These are phyloP conservation scores for Nymphalis polychloros DNA, from an alignment of 2,888 invertebrate genomes.

Conservation along the genomic window DNA sequence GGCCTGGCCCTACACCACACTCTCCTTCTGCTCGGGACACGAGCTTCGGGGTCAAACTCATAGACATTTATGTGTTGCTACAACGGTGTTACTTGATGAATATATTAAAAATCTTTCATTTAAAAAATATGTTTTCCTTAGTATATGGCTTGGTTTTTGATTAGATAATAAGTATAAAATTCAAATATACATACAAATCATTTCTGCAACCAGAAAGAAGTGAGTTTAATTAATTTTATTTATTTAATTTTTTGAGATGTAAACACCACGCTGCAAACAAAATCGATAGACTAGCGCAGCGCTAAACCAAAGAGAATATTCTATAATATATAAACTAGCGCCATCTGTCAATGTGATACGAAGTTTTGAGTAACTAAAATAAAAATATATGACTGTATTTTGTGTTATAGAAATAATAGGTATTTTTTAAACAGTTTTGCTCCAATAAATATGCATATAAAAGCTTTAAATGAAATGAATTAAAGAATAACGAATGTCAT, in stretches of 20 bases:
- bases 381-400: conserved; percentile 1
- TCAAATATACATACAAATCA: not conserved
- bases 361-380: conserved; percentile 2
- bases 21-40: conserved; percentile 78
- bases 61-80: conserved; percentile 78
- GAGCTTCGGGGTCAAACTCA: conserved; percentile 82
- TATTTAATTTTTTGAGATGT: conserved; percentile 58
- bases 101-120: conserved; percentile 19
- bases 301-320: conserved; percentile 64
- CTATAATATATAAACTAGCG: conserved; percentile 47
- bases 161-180: not conserved
- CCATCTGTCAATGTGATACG: conserved; percentile 57
- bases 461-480: too few species aligned
- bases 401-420: not conserved
- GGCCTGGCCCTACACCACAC: conserved; percentile 79
- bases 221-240: conserved; percentile 34
- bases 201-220: not conserved
- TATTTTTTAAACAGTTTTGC: not conserved
- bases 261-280: conserved; percentile 58
- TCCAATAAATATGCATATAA: not conserved
- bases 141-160: not conserved
- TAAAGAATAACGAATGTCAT: too few species aligned
- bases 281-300: conserved; percentile 79
- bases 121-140: conserved; percentile 1
- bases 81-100: conserved; percentile 28